phyloP scores from a whole-genome alignment of 2,113 vertebrate species.

The Dicentrarchus labrax region DNA sequence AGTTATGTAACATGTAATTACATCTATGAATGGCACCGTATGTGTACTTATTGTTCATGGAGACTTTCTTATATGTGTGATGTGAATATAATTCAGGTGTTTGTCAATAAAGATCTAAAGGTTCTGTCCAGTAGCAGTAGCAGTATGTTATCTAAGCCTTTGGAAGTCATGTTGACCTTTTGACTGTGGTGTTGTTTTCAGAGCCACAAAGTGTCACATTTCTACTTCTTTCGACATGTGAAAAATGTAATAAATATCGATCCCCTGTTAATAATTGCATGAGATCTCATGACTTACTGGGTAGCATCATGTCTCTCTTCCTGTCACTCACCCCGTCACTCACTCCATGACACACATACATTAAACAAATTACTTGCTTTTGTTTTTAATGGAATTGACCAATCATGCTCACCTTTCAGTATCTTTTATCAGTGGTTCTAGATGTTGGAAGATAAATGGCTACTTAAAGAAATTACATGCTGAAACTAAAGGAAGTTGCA shows the following conservation, averaged over 20 bases:
- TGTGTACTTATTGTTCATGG: not conserved
- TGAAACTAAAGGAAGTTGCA: constrained; percentile 21
- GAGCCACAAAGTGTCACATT: constrained; percentile 46
- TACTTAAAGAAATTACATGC: constrained; percentile 76
- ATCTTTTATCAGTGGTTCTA: constrained; percentile 49
- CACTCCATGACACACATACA: constrained; percentile 41
- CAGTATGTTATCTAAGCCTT: constrained; percentile 39
- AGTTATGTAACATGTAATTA: not conserved
- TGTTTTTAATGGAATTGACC: constrained; percentile 60
- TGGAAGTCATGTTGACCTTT: constrained; percentile 43
- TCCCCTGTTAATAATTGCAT: not conserved
- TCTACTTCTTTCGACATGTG: constrained; percentile 17
- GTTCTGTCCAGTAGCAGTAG: not conserved
- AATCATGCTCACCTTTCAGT: constrained; percentile 65
- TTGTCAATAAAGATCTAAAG: not conserved
- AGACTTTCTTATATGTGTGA: too few relatives aligned
- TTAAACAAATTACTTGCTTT: constrained; percentile 60
- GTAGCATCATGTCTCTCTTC: constrained; percentile 8
- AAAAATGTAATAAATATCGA: constrained; percentile 27
- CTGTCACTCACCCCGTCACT: not conserved
- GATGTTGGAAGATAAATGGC: constrained; percentile 63
- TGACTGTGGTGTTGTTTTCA: constrained; percentile 56
- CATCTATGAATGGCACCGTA: not conserved
- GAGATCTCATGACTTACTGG: not conserved
- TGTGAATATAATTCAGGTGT: too few relatives aligned